phyloP scores from a whole-genome alignment of 2,888 invertebrate species.

The Sinotaia quadrata region DNA sequence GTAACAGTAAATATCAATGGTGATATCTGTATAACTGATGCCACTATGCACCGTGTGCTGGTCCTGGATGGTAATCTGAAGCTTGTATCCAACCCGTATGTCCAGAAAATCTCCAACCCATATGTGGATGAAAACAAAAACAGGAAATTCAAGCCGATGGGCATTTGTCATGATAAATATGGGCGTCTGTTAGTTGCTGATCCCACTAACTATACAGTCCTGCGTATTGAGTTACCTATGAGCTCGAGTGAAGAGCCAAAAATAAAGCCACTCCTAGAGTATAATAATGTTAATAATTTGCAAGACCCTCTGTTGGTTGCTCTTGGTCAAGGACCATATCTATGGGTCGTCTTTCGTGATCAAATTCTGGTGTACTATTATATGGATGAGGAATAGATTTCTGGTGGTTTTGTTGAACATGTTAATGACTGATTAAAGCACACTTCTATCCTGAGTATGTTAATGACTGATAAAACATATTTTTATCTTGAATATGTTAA shows the following conservation, averaged over 20 bases:
- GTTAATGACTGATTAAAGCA: too few relatives aligned
- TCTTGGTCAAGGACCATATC: slow-evolving; percentile 44
- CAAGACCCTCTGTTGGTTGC: slow-evolving; percentile 50
- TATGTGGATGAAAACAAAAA: neutral
- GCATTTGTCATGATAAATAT: slow-evolving; percentile 53
- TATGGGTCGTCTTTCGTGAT: slow-evolving; percentile 53
- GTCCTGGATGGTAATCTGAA: slow-evolving; percentile 41
- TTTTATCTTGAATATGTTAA: too few relatives aligned
- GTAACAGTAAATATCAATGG: slow-evolving; percentile 56
- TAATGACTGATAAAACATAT: too few relatives aligned
- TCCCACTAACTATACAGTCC: slow-evolving; percentile 44
- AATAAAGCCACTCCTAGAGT: slow-evolving; percentile 42
- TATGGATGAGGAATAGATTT: slow-evolving; percentile 22
- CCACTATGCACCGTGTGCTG: slow-evolving; percentile 42
- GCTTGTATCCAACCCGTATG: neutral
- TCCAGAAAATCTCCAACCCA: neutral
- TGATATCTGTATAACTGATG: slow-evolving; percentile 54
- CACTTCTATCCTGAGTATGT: too few relatives aligned
- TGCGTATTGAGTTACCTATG: slow-evolving; percentile 12
- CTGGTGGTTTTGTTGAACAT: too few relatives aligned
- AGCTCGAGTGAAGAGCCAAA: neutral
- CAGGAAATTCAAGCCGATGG: slow-evolving; percentile 40
- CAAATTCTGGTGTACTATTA: slow-evolving; percentile 29
- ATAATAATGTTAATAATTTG: slow-evolving; percentile 46
- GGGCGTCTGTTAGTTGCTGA: slow-evolving; percentile 57